Percentiles rank a stretch among this genome's conserved stretches.
These are phyloP conservation scores for Leucophenga varia DNA, from an alignment of 1,140 invertebrate species.

Conservation along the genomic window DNA sequence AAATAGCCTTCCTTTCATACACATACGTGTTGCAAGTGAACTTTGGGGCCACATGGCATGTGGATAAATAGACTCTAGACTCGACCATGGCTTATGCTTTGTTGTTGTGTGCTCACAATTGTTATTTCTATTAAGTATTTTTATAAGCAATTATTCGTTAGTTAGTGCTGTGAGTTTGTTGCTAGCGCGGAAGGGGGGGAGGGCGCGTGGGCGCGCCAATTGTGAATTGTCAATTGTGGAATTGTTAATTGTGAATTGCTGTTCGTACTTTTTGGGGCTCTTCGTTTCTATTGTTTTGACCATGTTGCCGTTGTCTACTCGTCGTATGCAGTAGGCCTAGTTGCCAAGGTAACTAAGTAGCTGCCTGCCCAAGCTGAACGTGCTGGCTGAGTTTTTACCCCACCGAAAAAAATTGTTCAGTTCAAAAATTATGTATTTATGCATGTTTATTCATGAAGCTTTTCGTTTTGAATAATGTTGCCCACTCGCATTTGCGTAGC, in stretches of 20 bases:
- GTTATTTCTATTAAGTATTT: conserved; percentile 51
- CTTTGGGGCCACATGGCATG: conserved; percentile 7
- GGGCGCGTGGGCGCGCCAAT: conserved; percentile 34
- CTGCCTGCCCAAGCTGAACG: conserved; percentile 11
- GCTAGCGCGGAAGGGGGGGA: no score
- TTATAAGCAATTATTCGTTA: conserved; percentile 44
- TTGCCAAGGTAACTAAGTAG: conserved; percentile 18
- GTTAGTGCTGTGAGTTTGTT: conserved; percentile 19
- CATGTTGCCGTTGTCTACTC: conserved; percentile 3
- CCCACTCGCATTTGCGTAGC: conserved; percentile 18
- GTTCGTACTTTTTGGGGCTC: no score
- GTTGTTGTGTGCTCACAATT: conserved; percentile 25
- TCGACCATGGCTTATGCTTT: conserved; percentile 29
- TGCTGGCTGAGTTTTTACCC: conserved; percentile 2
- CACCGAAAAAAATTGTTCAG: conserved; percentile 9
- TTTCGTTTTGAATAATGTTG: conserved; percentile 17
- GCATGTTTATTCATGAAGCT: conserved; percentile 42
- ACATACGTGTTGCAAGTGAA: conserved; percentile 25
- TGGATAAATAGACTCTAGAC: conserved; percentile 28
- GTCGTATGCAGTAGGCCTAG: conserved; percentile 27
- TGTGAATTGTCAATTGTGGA: conserved; percentile 36
- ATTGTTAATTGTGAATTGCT: no score
- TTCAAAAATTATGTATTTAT: conserved; percentile 27
- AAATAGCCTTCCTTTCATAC: conserved; percentile 46
- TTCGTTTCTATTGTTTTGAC: conserved; percentile 3